Evolutionary conservation across 92 coral and sea anemone genomes (phyloP).

Genomic region (Actinostola sp.): DNA sequence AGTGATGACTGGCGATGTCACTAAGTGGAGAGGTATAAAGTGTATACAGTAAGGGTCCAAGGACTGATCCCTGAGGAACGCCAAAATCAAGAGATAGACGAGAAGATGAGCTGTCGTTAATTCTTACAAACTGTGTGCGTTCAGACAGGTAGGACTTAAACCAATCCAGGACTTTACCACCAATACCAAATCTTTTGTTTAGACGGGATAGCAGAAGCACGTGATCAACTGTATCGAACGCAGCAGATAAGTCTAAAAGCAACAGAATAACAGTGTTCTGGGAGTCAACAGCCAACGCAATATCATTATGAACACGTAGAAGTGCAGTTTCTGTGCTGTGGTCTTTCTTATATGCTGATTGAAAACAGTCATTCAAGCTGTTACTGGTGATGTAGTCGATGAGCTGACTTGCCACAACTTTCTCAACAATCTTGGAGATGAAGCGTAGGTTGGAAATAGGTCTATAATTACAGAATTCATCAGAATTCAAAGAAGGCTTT

Average conservation of each 20-base stretch:
- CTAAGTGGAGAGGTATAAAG: constrained; percentile 1
- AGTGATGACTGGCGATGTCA: neutral
- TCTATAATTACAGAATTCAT: neutral
- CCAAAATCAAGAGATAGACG: neutral
- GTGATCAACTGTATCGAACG: constrained; percentile 1
- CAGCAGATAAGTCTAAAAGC: neutral
- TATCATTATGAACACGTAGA: constrained; percentile 9
- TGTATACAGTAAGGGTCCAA: neutral
- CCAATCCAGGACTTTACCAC: neutral
- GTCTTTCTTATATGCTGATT: constrained; percentile 4
- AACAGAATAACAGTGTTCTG: constrained; percentile 6
- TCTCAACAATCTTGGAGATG: constrained; percentile 8
- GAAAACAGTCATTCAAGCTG: neutral
- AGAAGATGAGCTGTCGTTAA: neutral
- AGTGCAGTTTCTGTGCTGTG: constrained; percentile 31
- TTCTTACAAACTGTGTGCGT: neutral
- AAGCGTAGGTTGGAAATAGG: neutral
- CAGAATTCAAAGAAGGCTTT: neutral
- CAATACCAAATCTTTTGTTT: neutral
- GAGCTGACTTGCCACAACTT: neutral
- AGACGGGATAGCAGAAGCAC: neutral
- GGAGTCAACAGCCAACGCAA: constrained; percentile 16
- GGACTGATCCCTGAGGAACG: constrained; percentile 1
- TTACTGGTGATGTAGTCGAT: neutral
- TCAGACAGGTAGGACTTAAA: neutral